phyloP scores from a whole-genome alignment of 2,888 invertebrate species.

The Nebria brevicollis region DNA sequence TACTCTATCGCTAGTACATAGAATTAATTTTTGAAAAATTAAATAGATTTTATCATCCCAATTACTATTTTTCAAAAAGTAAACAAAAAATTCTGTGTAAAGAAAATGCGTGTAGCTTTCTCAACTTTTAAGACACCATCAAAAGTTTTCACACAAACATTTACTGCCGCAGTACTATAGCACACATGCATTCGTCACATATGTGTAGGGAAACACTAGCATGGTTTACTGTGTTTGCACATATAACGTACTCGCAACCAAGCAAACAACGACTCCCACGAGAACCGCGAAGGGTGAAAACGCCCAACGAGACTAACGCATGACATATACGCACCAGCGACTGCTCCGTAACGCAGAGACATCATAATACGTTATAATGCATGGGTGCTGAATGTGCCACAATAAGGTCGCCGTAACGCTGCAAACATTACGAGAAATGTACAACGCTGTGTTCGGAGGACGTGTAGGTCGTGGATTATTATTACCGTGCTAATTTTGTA shows the following conservation, averaged over 20 bases:
- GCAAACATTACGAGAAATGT: not conserved
- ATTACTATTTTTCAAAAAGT: not conserved
- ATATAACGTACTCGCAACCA: not conserved
- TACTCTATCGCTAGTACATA: too few relatives aligned
- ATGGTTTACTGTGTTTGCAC: not conserved
- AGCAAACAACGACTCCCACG: slow-evolving; percentile 17
- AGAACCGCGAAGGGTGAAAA: not conserved
- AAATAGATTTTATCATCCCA: too few relatives aligned
- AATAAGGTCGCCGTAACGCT: not conserved
- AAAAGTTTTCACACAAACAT: not conserved
- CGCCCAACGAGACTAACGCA: not conserved
- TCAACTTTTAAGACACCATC: not conserved
- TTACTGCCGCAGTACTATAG: not conserved
- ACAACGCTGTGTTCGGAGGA: not conserved
- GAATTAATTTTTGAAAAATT: too few relatives aligned
- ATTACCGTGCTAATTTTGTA: slow-evolving; percentile 15
- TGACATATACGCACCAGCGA: not conserved
- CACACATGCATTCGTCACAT: not conserved
- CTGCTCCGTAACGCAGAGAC: not conserved
- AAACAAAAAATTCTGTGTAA: not conserved
- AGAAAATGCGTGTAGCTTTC: not conserved
- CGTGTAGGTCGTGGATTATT: slow-evolving; percentile 14
- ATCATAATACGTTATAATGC: slow-evolving; percentile 1
- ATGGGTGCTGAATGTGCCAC: slow-evolving; percentile 13
- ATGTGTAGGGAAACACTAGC: not conserved